A percentile compares a stretch with the other conserved stretches of the same genome.
Evolutionary conservation across 2,888 invertebrate genomes (phyloP).

Genomic region (Tetanocera ferruginea): DNA sequence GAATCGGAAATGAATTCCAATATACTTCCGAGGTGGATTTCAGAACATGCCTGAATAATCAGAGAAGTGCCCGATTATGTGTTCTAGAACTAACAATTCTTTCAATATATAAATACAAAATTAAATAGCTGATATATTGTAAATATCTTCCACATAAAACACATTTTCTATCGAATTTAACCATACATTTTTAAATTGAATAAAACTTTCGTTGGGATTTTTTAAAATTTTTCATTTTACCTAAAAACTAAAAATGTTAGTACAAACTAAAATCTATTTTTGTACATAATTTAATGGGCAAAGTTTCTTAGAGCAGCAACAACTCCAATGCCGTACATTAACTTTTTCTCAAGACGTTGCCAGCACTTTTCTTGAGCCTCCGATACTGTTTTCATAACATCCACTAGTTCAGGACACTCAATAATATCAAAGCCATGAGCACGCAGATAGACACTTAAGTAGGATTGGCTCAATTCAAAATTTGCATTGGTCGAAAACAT

Average conservation of each 20-base stretch:
- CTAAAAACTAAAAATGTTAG: background rate
- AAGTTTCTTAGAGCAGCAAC: slow-evolving; percentile 80
- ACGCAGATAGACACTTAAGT: slow-evolving; percentile 89
- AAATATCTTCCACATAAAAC: too few species aligned
- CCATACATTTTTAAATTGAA: too few species aligned
- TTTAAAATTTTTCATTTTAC: background rate
- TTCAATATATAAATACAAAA: too few species aligned
- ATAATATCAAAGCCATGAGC: slow-evolving; percentile 78
- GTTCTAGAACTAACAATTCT: too few species aligned
- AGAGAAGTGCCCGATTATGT: too few species aligned
- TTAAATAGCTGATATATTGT: too few species aligned
- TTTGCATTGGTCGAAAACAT: slow-evolving; percentile 82
- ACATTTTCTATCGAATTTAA: too few species aligned
- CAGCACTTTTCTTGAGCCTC: slow-evolving; percentile 75
- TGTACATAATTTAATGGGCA: slow-evolving; percentile 52
- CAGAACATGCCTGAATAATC: too few species aligned
- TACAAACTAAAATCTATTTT: background rate
- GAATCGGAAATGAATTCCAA: too few species aligned
- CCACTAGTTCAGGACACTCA: slow-evolving; percentile 72
- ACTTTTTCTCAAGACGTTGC: slow-evolving; percentile 77
- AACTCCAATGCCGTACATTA: slow-evolving; percentile 82
- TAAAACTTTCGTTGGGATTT: too few species aligned
- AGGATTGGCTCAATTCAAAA: slow-evolving; percentile 93
- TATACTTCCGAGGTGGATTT: too few species aligned
- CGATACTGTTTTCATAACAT: slow-evolving; percentile 73